Percentiles rank a stretch among this genome's conserved stretches.
phyloP scores from a whole-genome alignment of 2,888 invertebrate species.

The Tenthredo mesomela region DNA sequence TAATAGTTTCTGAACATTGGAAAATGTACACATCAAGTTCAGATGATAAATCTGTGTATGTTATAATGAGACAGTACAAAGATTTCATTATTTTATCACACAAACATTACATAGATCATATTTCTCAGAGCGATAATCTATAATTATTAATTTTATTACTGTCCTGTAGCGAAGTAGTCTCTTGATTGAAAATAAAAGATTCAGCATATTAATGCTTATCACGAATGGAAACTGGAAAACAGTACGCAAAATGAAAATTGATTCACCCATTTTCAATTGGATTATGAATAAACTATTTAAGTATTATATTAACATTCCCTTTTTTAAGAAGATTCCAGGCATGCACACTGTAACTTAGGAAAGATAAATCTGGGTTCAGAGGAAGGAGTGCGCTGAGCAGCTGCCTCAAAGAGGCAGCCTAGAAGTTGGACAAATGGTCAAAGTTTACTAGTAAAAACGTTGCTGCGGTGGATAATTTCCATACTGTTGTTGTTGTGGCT shows the following conservation, averaged over 20 bases:
- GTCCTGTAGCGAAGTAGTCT: neutral
- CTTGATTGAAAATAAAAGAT: neutral
- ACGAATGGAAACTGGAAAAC: neutral
- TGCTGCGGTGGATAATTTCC: constrained; percentile 72
- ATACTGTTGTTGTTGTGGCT: constrained; percentile 66
- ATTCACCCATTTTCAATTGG: neutral
- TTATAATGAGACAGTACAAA: neutral
- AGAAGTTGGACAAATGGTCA: neutral
- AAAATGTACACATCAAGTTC: neutral
- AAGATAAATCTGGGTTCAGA: neutral
- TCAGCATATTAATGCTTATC: neutral
- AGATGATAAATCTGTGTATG: neutral
- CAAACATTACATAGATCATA: neutral
- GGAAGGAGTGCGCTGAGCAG: no score
- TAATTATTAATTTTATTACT: neutral
- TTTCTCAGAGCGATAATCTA: neutral
- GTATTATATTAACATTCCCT: neutral
- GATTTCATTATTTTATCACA: neutral
- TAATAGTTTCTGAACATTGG: neutral
- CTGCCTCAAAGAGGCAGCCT: neutral
- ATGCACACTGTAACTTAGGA: constrained; percentile 12
- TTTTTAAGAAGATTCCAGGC: neutral
- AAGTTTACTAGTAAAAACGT: constrained; percentile 67
- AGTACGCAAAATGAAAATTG: constrained; percentile 4
- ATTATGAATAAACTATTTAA: neutral